phyloP scores from a whole-genome alignment of 2,797 vertebrate species.

The Brachymystax lenok region DNA sequence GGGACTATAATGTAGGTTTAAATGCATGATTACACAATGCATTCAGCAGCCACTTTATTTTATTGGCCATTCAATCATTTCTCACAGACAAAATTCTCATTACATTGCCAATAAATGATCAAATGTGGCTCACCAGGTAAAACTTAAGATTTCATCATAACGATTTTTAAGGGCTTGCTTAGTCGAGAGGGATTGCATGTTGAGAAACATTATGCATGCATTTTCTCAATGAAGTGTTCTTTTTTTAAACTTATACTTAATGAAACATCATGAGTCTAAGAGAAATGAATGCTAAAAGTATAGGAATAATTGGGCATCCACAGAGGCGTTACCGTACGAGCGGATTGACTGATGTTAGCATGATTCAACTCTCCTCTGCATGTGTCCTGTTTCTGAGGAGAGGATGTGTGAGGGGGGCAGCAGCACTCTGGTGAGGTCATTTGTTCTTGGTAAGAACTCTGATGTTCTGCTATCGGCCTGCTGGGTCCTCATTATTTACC shows the following conservation, averaged over 20 bases:
- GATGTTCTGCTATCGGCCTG: neutral
- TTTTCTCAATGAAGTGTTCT: neutral
- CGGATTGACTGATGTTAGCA: neutral
- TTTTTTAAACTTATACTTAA: neutral
- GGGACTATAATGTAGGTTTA: neutral
- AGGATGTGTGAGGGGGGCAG: neutral
- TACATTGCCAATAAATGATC: neutral
- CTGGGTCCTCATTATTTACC: no score
- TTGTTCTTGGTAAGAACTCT: neutral
- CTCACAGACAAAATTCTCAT: neutral
- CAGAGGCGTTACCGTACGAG: neutral
- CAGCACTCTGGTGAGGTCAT: neutral
- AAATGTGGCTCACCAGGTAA: neutral
- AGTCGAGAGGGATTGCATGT: neutral
- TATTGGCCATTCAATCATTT: neutral
- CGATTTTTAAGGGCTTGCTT: neutral
- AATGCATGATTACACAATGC: neutral
- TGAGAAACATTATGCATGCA: neutral
- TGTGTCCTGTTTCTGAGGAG: neutral
- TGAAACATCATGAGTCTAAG: neutral
- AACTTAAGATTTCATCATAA: neutral
- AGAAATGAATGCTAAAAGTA: neutral
- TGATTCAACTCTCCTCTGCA: neutral
- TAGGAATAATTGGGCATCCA: no score
- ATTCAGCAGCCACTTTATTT: neutral